A percentile compares a stretch with the other conserved stretches of the same genome.
Evolutionary conservation across 2,113 vertebrate genomes (phyloP).

Genomic region (Vulpes vulpes): DNA sequence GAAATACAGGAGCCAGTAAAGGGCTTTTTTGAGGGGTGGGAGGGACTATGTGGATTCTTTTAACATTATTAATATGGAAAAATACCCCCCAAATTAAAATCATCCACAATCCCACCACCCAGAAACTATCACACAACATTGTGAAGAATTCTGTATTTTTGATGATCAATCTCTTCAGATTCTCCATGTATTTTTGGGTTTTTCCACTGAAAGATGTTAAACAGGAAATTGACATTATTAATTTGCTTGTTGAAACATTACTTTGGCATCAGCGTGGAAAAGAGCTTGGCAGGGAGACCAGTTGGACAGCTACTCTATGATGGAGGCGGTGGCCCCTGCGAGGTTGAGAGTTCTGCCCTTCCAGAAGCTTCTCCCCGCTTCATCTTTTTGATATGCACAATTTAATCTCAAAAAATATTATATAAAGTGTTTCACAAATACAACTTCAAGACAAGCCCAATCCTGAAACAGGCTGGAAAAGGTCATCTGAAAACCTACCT

Average conservation of each 20-base stretch:
- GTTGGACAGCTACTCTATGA: fast-evolving
- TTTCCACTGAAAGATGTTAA: not conserved
- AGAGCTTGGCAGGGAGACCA: not conserved
- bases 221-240: not conserved
- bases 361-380: not conserved
- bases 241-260: not conserved
- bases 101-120: not conserved
- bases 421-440: too few relatives aligned
- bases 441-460: not conserved
- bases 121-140: not conserved
- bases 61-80: not conserved
- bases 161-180: not conserved
- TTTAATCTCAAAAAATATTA: not conserved
- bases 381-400: not conserved
- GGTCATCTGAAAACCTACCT: not conserved
- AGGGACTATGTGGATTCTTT: not conserved
- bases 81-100: not conserved
- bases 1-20: not conserved
- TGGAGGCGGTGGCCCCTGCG: fast-evolving
- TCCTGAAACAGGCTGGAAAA: not conserved
- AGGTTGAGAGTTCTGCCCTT: too few relatives aligned
- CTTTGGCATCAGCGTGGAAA: not conserved
- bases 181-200: not conserved
- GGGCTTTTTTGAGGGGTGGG: not conserved
- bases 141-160: not conserved